Percentiles rank a stretch among this genome's conserved stretches.
Conservation (phyloP, 2,888 invertebrate genomes). For the Melieria picta region DNA sequence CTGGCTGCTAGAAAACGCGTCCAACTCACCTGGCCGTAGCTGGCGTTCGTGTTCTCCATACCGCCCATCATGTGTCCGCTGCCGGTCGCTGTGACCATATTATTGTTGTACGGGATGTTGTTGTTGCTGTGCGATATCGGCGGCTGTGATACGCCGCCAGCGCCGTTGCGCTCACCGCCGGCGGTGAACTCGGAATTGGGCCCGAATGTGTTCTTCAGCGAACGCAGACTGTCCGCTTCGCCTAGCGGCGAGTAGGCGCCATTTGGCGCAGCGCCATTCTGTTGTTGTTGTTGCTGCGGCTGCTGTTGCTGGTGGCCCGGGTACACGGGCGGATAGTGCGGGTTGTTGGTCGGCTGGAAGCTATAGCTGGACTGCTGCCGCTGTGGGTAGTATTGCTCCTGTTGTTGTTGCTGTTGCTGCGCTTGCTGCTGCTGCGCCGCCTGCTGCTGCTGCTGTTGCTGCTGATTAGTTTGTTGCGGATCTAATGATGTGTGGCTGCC, state of each 20-base stretch:
- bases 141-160: conserved; percentile 43
- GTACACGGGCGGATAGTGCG: conserved; percentile 34
- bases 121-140: conserved; percentile 40
- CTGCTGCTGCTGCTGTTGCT: conserved; percentile 48
- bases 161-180: conserved; percentile 37
- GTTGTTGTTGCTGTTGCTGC: conserved; percentile 53
- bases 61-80: conserved; percentile 58
- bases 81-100: conserved; percentile 64
- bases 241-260: conserved; percentile 41
- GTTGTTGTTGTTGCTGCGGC: conserved; percentile 38
- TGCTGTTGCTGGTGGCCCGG: conserved; percentile 44
- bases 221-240: conserved; percentile 63
- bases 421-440: conserved; percentile 53
- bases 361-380: conserved; percentile 53
- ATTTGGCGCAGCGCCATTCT: conserved; percentile 33
- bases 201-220: conserved; percentile 64
- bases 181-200: conserved; percentile 65
- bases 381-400: conserved; percentile 46
- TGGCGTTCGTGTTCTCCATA: conserved; percentile 55
- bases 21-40: conserved; percentile 62
- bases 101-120: conserved; percentile 45
- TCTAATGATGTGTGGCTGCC: conserved; percentile 58
- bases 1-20: no score
- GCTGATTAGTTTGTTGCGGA: conserved; percentile 50
- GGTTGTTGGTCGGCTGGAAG: conserved; percentile 46